A percentile compares a stretch with the other conserved stretches of the same genome.
phyloP scores from a whole-genome alignment of 1,140 invertebrate species.

The Trichoplusia ni region DNA sequence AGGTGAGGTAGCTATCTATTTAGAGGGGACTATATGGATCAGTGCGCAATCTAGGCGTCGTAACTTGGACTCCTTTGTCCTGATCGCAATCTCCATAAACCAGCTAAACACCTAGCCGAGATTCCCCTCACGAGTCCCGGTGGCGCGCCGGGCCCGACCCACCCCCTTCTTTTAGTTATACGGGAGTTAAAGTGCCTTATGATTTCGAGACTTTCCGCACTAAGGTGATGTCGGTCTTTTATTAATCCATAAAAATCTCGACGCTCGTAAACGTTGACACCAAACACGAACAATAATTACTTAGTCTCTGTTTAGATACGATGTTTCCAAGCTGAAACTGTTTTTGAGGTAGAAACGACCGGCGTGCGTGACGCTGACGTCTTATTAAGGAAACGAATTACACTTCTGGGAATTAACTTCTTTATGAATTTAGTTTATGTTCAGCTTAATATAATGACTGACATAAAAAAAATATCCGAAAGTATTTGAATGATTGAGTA shows the following conservation, averaged over 20 bases:
- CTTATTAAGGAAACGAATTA: no score
- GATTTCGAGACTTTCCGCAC: slow-evolving; percentile 47
- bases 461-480: no score
- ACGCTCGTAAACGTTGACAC: slow-evolving; percentile 36
- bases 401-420: no score
- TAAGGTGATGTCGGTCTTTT: slow-evolving; percentile 41
- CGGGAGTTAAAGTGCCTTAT: slow-evolving; percentile 56
- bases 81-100: slow-evolving; percentile 77
- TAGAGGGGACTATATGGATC: slow-evolving; percentile 41
- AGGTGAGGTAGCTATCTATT: slow-evolving; percentile 33
- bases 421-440: no score
- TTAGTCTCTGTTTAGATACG: slow-evolving; percentile 9
- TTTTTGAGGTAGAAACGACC: neutral
- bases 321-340: slow-evolving; percentile 7
- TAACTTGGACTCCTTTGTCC: slow-evolving; percentile 66
- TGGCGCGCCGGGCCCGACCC: slow-evolving; percentile 8
- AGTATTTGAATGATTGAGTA: neutral
- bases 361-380: no score
- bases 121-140: slow-evolving; percentile 43
- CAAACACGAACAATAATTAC: slow-evolving; percentile 34
- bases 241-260: slow-evolving; percentile 57
- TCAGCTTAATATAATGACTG: no score
- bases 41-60: slow-evolving; percentile 50
- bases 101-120: slow-evolving; percentile 71
- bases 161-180: slow-evolving; percentile 42